Evolutionary conservation across 2,888 invertebrate species (phyloP).

Genomic region (Orthonevra nobilis): DNA sequence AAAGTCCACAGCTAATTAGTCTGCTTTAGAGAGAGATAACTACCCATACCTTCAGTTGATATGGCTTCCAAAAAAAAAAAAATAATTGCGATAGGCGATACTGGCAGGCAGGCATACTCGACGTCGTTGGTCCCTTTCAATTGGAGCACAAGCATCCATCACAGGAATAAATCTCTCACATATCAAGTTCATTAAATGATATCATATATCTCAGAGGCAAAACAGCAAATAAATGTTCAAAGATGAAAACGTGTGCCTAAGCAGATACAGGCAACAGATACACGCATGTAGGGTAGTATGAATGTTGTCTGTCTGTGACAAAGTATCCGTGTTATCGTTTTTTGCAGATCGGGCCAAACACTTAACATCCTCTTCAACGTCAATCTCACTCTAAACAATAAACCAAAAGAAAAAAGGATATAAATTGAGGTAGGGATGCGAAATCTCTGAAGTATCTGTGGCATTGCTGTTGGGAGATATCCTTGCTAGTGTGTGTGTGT

Average conservation of each 20-base stretch:
- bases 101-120: no score
- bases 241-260: conserved; percentile 17
- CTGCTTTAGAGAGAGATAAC: background rate
- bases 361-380: conserved; percentile 68
- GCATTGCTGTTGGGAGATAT: conserved; percentile 34
- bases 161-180: conserved; percentile 39
- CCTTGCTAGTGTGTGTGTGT: conserved; percentile 8
- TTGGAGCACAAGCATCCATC: conserved; percentile 10
- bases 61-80: background rate
- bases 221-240: conserved; percentile 43
- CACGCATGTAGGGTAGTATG: background rate
- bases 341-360: conserved; percentile 63
- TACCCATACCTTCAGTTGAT: no score
- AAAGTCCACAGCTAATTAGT: background rate
- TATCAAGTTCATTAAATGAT: conserved; percentile 53
- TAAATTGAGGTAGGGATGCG: conserved; percentile 53
- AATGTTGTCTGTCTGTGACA: conserved; percentile 55
- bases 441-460: conserved; percentile 21
- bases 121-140: background rate
- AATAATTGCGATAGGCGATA: background rate
- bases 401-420: conserved; percentile 41
- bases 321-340: conserved; percentile 67
- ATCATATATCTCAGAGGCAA: conserved; percentile 39
- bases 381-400: conserved; percentile 68
- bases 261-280: conserved; percentile 1